Evolutionary conservation across 2,113 vertebrate genomes (phyloP).

Genomic region (Pseudopipra pipra): DNA sequence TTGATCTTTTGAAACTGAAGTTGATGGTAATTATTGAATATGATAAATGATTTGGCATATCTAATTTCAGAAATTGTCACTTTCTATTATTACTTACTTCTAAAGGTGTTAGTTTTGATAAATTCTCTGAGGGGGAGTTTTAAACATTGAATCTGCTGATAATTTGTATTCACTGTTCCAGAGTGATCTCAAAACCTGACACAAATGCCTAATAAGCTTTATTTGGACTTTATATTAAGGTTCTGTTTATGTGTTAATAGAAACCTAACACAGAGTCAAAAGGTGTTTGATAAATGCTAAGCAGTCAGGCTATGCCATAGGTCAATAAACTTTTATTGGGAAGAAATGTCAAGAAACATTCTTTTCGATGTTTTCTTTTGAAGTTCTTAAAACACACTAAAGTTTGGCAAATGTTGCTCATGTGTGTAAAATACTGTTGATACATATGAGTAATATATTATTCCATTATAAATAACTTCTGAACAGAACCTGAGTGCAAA

Average conservation of each 20-base stretch:
- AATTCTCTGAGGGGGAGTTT: not conserved
- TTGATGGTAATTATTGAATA: not conserved
- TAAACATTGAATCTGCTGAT: not conserved
- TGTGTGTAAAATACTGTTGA: not conserved
- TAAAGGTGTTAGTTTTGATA: not conserved
- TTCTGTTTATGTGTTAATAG: not conserved
- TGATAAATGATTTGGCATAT: not conserved
- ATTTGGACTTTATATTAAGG: not conserved
- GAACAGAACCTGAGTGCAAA: not conserved
- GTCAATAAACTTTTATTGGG: not conserved
- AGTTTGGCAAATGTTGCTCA: not conserved
- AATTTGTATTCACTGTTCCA: not conserved
- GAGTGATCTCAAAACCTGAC: not conserved
- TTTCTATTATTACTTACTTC: not conserved
- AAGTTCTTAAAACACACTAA: not conserved
- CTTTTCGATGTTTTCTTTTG: not conserved
- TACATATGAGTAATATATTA: not conserved
- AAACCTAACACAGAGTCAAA: not conserved
- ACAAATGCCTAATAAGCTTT: not conserved
- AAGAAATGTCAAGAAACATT: not conserved
- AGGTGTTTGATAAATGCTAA: not conserved
- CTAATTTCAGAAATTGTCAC: not conserved
- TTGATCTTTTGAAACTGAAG: slow-evolving; percentile 6
- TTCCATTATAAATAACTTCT: not conserved
- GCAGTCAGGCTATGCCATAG: not conserved